Conservation (phyloP, 2,888 invertebrate genomes). For the Tetanocera ferruginea region DNA sequence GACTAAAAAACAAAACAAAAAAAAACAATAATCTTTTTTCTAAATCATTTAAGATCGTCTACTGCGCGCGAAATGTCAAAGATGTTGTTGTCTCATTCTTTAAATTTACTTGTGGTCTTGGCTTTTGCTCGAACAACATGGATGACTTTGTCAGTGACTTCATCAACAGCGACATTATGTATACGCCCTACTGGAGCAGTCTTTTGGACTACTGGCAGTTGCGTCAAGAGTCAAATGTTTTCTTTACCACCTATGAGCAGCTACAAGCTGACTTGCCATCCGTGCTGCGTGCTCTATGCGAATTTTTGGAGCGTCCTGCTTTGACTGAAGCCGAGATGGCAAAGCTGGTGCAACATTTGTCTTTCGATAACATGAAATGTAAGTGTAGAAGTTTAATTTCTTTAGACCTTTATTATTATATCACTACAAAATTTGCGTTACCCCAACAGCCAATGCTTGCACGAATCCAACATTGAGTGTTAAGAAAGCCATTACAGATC, state of each 20-base stretch:
- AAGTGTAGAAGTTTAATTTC: background rate
- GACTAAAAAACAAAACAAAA: too few species aligned
- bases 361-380: slow-evolving; percentile 53
- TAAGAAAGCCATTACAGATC: background rate
- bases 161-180: slow-evolving; percentile 38
- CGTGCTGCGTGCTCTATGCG: slow-evolving; percentile 47
- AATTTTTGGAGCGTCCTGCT: slow-evolving; percentile 38
- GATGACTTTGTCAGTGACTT: slow-evolving; percentile 43
- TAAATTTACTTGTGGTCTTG: slow-evolving; percentile 75
- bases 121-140: slow-evolving; percentile 64
- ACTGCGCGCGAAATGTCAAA: slow-evolving; percentile 86
- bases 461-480: background rate
- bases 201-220: slow-evolving; percentile 58
- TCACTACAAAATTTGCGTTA: background rate
- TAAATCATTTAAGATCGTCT: slow-evolving; percentile 74
- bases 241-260: slow-evolving; percentile 58
- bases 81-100: slow-evolving; percentile 86
- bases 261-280: slow-evolving; percentile 53
- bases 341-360: slow-evolving; percentile 45
- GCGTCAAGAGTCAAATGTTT: slow-evolving; percentile 54
- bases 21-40: background rate
- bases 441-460: background rate
- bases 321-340: slow-evolving; percentile 39
- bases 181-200: slow-evolving; percentile 54
- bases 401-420: too few species aligned